phyloP scores from a whole-genome alignment of 2,797 vertebrate species.

The Helarctos malayanus region DNA sequence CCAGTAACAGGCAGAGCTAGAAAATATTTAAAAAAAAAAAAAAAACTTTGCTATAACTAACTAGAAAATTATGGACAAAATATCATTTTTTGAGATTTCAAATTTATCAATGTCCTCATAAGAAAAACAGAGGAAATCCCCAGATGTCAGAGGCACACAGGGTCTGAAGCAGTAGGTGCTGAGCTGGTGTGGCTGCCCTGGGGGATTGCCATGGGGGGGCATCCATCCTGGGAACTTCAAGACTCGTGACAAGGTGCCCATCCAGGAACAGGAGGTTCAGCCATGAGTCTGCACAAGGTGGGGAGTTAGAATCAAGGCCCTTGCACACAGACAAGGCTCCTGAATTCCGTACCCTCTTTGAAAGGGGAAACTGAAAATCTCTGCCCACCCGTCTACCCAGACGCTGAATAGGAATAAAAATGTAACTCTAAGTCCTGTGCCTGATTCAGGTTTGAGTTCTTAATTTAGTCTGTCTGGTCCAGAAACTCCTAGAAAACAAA shows the following conservation, averaged over 20 bases:
- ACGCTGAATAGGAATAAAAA: too few relatives aligned
- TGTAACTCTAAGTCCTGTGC: neutral
- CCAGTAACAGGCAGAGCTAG: neutral
- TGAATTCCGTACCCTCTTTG: neutral
- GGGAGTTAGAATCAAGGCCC: neutral
- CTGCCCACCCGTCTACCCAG: neutral
- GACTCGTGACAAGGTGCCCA: neutral
- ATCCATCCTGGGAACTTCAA: neutral
- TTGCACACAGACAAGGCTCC: neutral
- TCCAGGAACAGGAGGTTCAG: neutral
- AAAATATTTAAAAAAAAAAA: neutral
- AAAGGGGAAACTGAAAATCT: neutral
- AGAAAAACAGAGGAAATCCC: neutral
- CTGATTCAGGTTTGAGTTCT: neutral
- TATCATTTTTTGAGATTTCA: neutral
- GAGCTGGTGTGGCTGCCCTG: rapidly evolving
- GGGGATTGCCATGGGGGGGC: neutral
- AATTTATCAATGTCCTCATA: neutral
- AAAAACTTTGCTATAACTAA: neutral
- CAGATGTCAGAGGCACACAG: neutral
- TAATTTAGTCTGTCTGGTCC: neutral
- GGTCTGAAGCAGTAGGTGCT: neutral
- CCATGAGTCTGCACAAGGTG: rapidly evolving
- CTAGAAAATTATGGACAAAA: neutral
- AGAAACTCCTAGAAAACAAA: neutral